Percentiles rank a stretch among this genome's conserved stretches.
These are phyloP conservation scores for Leptocoma aspasia DNA, from an alignment of 2,113 vertebrate genomes.

Conservation along the genomic window DNA sequence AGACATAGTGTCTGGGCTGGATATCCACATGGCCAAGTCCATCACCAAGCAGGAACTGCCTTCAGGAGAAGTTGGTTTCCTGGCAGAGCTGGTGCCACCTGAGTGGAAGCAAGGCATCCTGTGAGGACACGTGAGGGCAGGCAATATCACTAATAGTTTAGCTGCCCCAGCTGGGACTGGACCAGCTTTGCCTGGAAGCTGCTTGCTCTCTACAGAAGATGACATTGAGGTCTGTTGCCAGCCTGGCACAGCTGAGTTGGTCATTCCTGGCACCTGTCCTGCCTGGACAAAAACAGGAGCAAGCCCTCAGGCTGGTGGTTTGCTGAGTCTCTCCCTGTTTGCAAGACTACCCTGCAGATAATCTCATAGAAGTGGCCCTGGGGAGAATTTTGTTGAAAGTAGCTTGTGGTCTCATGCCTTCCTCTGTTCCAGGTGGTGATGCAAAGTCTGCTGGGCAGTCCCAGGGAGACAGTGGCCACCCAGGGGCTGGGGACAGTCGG, in stretches of 20 bases:
- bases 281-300: neutral
- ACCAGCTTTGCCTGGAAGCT: neutral
- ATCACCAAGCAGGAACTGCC: neutral
- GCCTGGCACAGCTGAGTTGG: neutral
- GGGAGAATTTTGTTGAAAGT: neutral
- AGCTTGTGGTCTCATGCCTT: neutral
- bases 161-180: neutral
- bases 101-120: neutral
- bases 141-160: neutral
- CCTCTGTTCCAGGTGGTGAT: slow-evolving; percentile 55
- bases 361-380: neutral
- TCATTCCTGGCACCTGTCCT: neutral
- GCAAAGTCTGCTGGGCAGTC: slow-evolving; percentile 68
- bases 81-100: neutral
- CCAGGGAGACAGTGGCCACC: slow-evolving; percentile 70
- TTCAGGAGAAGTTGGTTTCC: neutral
- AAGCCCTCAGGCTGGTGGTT: neutral
- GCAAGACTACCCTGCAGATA: neutral
- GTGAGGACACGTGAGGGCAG: neutral
- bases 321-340: neutral
- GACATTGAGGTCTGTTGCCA: neutral
- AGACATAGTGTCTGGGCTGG: neutral
- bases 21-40: neutral
- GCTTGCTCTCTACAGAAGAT: neutral
- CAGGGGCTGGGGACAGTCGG: slow-evolving; percentile 59